Conservation (phyloP, 2,797 vertebrate species). For the Onychomys leucogaster region DNA sequence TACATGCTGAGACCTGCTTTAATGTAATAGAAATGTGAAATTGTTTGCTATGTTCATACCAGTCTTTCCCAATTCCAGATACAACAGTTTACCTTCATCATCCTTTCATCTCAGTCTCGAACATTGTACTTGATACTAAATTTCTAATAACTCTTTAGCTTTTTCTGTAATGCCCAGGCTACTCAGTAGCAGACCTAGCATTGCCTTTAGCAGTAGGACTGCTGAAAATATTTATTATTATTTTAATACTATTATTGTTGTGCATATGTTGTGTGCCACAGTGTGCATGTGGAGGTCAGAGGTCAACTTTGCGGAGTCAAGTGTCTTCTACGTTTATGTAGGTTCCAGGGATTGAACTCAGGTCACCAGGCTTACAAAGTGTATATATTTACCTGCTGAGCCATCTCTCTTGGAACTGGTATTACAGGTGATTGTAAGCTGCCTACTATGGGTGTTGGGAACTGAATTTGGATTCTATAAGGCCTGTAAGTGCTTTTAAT, state of each 20-base stretch:
- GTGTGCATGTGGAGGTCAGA: not conserved
- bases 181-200: not conserved
- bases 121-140: not conserved
- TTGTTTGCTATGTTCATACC: not conserved
- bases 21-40: not conserved
- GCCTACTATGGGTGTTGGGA: not conserved
- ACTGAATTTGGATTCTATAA: not conserved
- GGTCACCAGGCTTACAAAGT: not conserved
- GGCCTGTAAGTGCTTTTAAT: not conserved
- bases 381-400: not conserved
- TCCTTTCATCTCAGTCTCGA: not conserved
- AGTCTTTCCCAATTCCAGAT: not conserved
- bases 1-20: not conserved
- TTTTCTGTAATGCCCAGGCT: not conserved
- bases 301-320: not conserved
- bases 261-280: not conserved
- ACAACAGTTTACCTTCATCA: constrained; percentile 15
- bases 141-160: constrained; percentile 32
- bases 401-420: not conserved
- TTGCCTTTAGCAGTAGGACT: not conserved
- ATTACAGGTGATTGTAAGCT: not conserved
- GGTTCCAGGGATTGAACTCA: not conserved
- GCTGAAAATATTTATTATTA: not conserved
- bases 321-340: not conserved
- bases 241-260: not conserved